Evolutionary conservation across 2,888 invertebrate species (phyloP).

Genomic region (Cerastis rubricosa): DNA sequence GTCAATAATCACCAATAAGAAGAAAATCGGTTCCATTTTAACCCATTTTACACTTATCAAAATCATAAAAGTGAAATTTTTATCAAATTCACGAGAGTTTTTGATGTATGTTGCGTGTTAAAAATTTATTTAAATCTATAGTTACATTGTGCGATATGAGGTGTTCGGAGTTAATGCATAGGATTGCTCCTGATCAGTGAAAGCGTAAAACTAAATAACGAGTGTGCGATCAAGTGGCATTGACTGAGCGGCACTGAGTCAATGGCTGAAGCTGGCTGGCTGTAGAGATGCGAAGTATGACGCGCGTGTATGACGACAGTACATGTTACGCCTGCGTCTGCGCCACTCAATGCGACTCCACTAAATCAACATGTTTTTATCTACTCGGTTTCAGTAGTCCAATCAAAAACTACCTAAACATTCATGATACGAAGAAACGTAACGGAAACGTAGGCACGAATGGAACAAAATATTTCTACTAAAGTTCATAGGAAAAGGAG

Average conservation of each 20-base stretch:
- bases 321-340: conserved; percentile 54
- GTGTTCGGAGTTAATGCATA: conserved; percentile 5
- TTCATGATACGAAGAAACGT: conserved; percentile 13
- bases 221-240: conserved; percentile 57
- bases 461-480: not conserved
- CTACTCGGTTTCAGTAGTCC: conserved; percentile 22
- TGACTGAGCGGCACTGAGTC: conserved; percentile 67
- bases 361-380: conserved; percentile 50
- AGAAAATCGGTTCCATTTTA: conserved; percentile 37
- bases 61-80: conserved; percentile 36
- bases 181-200: conserved; percentile 42
- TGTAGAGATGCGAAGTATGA: conserved; percentile 60
- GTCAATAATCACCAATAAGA: conserved; percentile 38
- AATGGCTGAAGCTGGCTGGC: conserved; percentile 66
- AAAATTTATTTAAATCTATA: conserved; percentile 6
- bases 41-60: conserved; percentile 53
- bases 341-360: conserved; percentile 40
- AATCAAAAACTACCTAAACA: conserved; percentile 21
- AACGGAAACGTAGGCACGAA: not conserved
- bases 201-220: conserved; percentile 55
- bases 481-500: not conserved
- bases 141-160: conserved; percentile 1
- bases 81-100: conserved; percentile 40
- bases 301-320: conserved; percentile 67
- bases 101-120: not conserved